Evolutionary conservation across 2,888 invertebrate genomes (phyloP).

Genomic region (Nebria brevicollis): DNA sequence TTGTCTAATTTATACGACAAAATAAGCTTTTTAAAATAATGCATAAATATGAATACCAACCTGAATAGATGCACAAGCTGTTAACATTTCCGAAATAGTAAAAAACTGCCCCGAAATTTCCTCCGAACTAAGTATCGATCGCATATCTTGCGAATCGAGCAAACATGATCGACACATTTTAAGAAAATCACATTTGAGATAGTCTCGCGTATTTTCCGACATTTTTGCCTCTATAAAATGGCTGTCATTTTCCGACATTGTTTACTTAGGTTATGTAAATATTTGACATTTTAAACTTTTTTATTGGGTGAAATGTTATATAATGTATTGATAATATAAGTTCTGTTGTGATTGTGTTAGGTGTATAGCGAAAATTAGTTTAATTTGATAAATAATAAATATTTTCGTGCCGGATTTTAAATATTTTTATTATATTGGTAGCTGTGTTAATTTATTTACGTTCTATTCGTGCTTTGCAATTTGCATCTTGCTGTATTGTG

Average conservation of each 20-base stretch:
- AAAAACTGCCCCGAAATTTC: slow-evolving; percentile 27
- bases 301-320: not conserved
- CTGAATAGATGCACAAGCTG: slow-evolving; percentile 24
- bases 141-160: slow-evolving; percentile 21
- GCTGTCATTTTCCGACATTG: not conserved
- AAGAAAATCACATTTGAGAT: not conserved
- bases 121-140: slow-evolving; percentile 30
- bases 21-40: no score
- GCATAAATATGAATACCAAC: slow-evolving; percentile 17
- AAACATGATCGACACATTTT: slow-evolving; percentile 35
- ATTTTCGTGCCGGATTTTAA: not conserved
- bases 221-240: not conserved
- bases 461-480: not conserved
- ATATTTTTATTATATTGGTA: not conserved
- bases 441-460: not conserved
- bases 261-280: not conserved
- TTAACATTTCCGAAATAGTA: slow-evolving; percentile 34
- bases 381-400: not conserved
- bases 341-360: not conserved
- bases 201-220: not conserved
- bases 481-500: not conserved
- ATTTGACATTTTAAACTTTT: not conserved
- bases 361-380: not conserved
- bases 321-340: not conserved
- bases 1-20: no score